Evolutionary conservation across 2,888 invertebrate species (phyloP), one percentile per base, ranked within the genome.

Genomic region (Scaptomyza cyrtandrae): DNA sequence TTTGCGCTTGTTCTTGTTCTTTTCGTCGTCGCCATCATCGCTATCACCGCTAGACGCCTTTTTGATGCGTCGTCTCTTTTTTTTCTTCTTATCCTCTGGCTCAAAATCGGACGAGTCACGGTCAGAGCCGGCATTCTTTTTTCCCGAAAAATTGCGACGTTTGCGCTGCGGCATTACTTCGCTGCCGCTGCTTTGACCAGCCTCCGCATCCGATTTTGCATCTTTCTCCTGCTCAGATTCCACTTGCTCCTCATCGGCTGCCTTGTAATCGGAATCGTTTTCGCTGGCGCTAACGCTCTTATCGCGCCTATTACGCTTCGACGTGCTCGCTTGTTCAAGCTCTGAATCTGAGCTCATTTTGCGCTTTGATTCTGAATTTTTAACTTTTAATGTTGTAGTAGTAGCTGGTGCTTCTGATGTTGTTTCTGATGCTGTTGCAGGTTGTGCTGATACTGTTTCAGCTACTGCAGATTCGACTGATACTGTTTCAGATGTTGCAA

Each of bases 1-100:
- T 85, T 94, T 94, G 52, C 94, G 92, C 52, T 93, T 93, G 27
- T 91, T 91, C 58, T 90, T 92, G 16, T 86, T 89, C 56, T 90
- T 89, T n/a, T 90, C 90, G 29, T 89, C 90, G n/a, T 87, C 87
- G 2, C 80, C 85, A 55, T 83, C 87, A 16, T 85, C 89, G 7
- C 87, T 85, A 0, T 87, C 90, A 5, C 75, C 90, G 44, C 86
- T 89, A 24, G 88, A 89, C 33, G 78, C 80, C 31, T 84, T 87
- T 53, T 78, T 81, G 11, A 90, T 75, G 14, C 91, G 82, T 52
- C 85, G 78, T 13, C 90, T 77, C 58, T 88, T 90, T 59, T 89
- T 90, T 11, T 89, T 87, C 27, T 79, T 75, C 27, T 81, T 80
- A 3, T 77, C 73, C 0, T 86, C 81, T 2, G 88, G 88, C 16